Evolutionary conservation across 2,888 invertebrate species (phyloP), one percentile per base, ranked within the genome.

Genomic region (Ametastegia equiseti): DNA sequence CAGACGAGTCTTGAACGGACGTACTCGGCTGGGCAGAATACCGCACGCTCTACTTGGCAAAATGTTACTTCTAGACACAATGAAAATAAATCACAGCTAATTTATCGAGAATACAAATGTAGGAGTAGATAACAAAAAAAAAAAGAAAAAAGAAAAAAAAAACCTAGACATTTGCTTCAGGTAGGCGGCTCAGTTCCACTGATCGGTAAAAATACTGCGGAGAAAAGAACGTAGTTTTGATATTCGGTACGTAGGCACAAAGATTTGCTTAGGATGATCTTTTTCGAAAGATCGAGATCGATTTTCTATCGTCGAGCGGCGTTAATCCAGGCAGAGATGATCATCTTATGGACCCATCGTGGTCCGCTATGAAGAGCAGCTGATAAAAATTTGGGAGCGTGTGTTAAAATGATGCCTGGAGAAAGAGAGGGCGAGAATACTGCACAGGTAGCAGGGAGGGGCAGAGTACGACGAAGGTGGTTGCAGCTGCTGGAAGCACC

Each of bases 401-500:
- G 78, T 42, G n/a, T 78, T 45, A 57, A 63, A 60, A 63, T 36
- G 60, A 57, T 60, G 78, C 78, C 27, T 42, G 27, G 30, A 71
- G 71, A 45, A 47, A 27, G 15, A 45, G 71, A 71, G 71, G 71
- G 47, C 30, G 15, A n/a, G n/a, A 71, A 71, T 42, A 27, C 27
- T 47, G 50, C 39, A 75, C 75, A 75, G 75, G 75, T 75, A 75
- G 75, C 75, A 77, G 60, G 73, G 60, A 77, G 50, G 77, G 42
- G 60, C 57, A 27, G 33, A 33, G 63, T n/a, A 78, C 78, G 57
- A 78, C 78, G 78, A 78, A 78, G 78, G 78, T 78, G 78, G 78
- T 78, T 78, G 78, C 78, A 78, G 78, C 78, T 78, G 78, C 78
- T 78, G 78, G 13, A 63, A 57, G 60, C 60, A 39, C 42, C 78